A percentile compares a stretch with the other conserved stretches of the same genome.
Evolutionary conservation across 2,113 vertebrate species (phyloP).

Genomic region (Dromaius novaehollandiae): DNA sequence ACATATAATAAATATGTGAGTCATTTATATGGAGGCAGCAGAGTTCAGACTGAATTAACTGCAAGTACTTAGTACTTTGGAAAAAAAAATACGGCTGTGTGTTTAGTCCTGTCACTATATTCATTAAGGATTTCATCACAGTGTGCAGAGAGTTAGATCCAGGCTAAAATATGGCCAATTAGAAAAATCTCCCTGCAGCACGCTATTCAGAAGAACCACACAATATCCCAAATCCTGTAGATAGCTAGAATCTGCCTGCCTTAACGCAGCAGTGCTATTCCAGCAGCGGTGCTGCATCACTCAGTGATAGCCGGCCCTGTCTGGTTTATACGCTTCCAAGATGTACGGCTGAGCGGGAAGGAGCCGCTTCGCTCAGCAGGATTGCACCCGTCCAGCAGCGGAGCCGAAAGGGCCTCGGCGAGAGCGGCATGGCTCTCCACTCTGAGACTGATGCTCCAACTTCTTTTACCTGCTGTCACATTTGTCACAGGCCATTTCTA

Average conservation of each 20-base stretch:
- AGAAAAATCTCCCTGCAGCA: slow-evolving; percentile 1
- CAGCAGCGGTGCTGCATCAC: background rate
- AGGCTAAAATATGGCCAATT: slow-evolving; percentile 46
- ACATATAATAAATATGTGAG: slow-evolving; percentile 27
- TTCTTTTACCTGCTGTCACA: background rate
- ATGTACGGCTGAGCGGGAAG: background rate
- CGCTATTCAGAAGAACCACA: background rate
- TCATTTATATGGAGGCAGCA: slow-evolving; percentile 26
- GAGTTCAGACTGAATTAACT: slow-evolving; percentile 66
- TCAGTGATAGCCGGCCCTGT: background rate
- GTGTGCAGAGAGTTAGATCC: slow-evolving; percentile 32
- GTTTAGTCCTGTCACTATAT: slow-evolving; percentile 58
- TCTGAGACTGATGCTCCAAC: background rate
- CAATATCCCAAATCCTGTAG: background rate
- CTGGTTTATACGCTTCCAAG: background rate
- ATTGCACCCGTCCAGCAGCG: background rate
- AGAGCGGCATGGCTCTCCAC: background rate
- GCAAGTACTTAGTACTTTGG: slow-evolving; percentile 44
- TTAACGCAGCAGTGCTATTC: background rate
- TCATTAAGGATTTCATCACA: slow-evolving; percentile 66
- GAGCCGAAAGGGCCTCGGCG: background rate
- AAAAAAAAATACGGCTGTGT: slow-evolving; percentile 67
- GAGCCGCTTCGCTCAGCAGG: background rate
- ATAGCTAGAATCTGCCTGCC: background rate
- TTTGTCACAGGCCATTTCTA: background rate